These are phyloP conservation scores for Piaya cayana DNA, from an alignment of 2,113 vertebrate genomes.

Conservation along the genomic window DNA sequence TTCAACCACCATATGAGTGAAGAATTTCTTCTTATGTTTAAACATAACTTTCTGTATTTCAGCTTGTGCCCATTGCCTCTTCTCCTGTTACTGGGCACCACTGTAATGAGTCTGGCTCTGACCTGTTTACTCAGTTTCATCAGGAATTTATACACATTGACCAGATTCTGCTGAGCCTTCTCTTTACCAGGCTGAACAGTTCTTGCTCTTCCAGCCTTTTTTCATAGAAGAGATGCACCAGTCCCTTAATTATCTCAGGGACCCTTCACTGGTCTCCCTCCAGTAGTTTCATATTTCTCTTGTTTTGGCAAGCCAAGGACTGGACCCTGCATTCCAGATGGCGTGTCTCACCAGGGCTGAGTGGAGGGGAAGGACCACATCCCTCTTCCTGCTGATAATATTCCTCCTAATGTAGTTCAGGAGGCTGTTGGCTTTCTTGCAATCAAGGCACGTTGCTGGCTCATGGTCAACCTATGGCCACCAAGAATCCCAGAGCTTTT, in stretches of 20 bases:
- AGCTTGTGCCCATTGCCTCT: background rate
- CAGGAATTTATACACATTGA: background rate
- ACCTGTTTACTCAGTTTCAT: background rate
- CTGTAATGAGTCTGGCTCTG: background rate
- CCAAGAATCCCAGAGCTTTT: background rate
- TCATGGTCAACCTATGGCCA: background rate
- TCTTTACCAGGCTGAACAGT: background rate
- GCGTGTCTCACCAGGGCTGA: background rate
- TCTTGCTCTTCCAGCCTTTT: background rate
- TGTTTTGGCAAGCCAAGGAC: background rate
- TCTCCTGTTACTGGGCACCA: background rate
- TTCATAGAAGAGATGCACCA: background rate
- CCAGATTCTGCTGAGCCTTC: background rate
- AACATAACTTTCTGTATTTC: background rate
- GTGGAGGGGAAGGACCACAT: fast-evolving
- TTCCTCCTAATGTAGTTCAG: background rate
- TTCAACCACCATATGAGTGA: background rate
- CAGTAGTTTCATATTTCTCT: background rate
- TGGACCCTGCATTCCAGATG: background rate
- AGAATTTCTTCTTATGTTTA: background rate
- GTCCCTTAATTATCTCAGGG: background rate
- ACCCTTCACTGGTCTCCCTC: background rate
- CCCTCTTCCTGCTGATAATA: background rate
- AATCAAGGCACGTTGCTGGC: fast-evolving
- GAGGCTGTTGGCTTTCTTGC: background rate